A percentile compares a stretch with the other conserved stretches of the same genome.
These are phyloP conservation scores for Drosophila heteroneura DNA, from an alignment of 2,888 invertebrate genomes.

Conservation along the genomic window DNA sequence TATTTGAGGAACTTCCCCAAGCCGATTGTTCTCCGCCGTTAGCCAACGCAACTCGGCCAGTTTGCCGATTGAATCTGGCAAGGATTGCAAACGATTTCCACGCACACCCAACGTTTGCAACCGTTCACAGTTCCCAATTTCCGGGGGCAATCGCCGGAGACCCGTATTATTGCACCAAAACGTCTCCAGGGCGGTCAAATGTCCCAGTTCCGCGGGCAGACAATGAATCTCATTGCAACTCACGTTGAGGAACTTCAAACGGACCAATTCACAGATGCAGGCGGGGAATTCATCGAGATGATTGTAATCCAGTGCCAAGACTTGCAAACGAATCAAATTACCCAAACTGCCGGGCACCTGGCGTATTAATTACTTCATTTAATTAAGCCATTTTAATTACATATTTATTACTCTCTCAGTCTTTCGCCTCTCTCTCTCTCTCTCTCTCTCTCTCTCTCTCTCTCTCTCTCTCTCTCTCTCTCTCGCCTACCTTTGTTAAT, in stretches of 20 bases:
- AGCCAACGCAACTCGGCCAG: slow-evolving; percentile 88
- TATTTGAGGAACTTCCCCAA: slow-evolving; percentile 86
- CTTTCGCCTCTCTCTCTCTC: too few species aligned
- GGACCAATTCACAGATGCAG: slow-evolving; percentile 87
- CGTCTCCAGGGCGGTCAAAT: slow-evolving; percentile 87
- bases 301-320: slow-evolving; percentile 89
- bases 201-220: slow-evolving; percentile 88
- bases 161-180: slow-evolving; percentile 89
- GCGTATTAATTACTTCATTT: background rate
- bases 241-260: slow-evolving; percentile 88
- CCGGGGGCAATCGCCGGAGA: slow-evolving; percentile 87
- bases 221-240: slow-evolving; percentile 88
- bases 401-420: background rate
- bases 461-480: too few species aligned
- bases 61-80: slow-evolving; percentile 88
- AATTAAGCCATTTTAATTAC: background rate
- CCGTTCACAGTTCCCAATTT: slow-evolving; percentile 87
- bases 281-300: slow-evolving; percentile 87
- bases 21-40: slow-evolving; percentile 88
- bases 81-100: slow-evolving; percentile 87
- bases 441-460: background rate
- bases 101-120: slow-evolving; percentile 89
- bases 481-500: slow-evolving; percentile 85
- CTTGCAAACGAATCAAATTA: slow-evolving; percentile 87
- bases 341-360: slow-evolving; percentile 86